A percentile compares a stretch with the other conserved stretches of the same genome.
Evolutionary conservation across 2,113 vertebrate genomes (phyloP).

Genomic region (Scophthalmus maximus): DNA sequence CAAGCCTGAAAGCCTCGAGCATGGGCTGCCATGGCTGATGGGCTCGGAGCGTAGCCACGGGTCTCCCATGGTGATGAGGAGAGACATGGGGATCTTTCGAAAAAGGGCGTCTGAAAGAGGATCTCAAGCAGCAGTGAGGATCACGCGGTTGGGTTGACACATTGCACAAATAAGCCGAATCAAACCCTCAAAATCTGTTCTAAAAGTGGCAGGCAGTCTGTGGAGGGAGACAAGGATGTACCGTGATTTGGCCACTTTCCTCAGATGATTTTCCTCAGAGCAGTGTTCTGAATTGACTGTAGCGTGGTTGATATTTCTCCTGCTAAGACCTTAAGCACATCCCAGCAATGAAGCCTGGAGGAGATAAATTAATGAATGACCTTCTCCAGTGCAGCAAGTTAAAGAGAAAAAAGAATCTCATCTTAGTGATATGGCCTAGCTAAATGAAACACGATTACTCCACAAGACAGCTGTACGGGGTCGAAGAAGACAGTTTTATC

Average conservation of each 20-base stretch:
- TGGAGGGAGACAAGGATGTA: slow-evolving; percentile 27
- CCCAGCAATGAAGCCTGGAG: slow-evolving; percentile 23
- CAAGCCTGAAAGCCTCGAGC: neutral
- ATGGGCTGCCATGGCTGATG: neutral
- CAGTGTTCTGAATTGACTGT: slow-evolving; percentile 6
- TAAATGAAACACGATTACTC: slow-evolving; percentile 9
- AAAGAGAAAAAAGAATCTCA: neutral
- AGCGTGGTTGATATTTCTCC: slow-evolving; percentile 20
- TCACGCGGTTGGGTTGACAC: neutral
- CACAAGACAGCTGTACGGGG: too few relatives aligned
- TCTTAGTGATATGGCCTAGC: neutral
- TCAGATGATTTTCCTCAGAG: slow-evolving; percentile 24
- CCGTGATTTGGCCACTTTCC: slow-evolving; percentile 23
- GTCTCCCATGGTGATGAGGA: slow-evolving; percentile 3
- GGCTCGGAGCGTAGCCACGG: neutral
- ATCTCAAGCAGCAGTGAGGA: slow-evolving; percentile 33
- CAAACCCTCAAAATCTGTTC: slow-evolving; percentile 30
- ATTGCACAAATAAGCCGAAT: neutral
- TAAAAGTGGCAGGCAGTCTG: slow-evolving; percentile 13
- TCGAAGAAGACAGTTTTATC: neutral
- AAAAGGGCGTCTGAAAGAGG: slow-evolving; percentile 16
- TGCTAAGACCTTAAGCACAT: neutral
- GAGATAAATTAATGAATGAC: slow-evolving; percentile 16
- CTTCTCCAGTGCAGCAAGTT: slow-evolving; percentile 9
- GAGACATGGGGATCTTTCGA: neutral